phyloP scores from a whole-genome alignment of 2,797 vertebrate species.

The Petrocephalus schoutedeni region DNA sequence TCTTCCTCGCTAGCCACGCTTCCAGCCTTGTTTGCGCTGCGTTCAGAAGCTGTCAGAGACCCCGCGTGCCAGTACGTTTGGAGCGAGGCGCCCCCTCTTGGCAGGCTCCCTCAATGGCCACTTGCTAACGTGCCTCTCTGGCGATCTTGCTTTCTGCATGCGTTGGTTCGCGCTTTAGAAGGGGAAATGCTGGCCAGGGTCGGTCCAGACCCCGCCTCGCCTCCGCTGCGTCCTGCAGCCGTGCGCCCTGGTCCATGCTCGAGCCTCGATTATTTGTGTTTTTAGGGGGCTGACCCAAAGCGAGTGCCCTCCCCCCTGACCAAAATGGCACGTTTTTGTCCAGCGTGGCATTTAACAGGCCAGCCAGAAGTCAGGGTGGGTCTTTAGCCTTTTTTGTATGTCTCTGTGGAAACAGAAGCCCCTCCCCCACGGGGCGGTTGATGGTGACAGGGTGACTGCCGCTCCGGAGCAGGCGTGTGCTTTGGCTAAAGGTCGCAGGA shows the following conservation, averaged over 20 bases:
- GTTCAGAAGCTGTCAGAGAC: not conserved
- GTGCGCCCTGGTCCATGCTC: not conserved
- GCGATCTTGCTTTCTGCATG: not conserved
- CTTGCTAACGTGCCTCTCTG: not conserved
- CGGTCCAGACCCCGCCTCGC: not conserved
- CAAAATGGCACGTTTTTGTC: not conserved
- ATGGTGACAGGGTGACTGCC: not conserved
- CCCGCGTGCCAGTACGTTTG: not conserved
- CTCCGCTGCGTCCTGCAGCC: not conserved
- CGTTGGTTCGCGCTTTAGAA: not conserved
- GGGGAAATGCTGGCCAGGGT: not conserved
- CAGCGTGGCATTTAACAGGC: not conserved
- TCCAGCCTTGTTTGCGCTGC: not conserved
- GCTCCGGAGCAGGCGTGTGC: not conserved
- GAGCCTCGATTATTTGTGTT: not conserved
- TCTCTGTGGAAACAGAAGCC: not conserved
- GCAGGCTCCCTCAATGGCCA: not conserved
- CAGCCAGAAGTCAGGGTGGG: not conserved
- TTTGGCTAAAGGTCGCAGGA: not conserved
- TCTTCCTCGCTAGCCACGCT: too few relatives aligned
- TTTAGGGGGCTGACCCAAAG: not conserved
- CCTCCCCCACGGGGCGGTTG: not conserved
- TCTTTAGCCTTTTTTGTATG: not conserved
- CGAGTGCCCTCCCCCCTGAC: not conserved
- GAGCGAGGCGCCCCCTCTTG: not conserved